phyloP scores from a whole-genome alignment of 2,888 invertebrate species.

The Buathra laborator region DNA sequence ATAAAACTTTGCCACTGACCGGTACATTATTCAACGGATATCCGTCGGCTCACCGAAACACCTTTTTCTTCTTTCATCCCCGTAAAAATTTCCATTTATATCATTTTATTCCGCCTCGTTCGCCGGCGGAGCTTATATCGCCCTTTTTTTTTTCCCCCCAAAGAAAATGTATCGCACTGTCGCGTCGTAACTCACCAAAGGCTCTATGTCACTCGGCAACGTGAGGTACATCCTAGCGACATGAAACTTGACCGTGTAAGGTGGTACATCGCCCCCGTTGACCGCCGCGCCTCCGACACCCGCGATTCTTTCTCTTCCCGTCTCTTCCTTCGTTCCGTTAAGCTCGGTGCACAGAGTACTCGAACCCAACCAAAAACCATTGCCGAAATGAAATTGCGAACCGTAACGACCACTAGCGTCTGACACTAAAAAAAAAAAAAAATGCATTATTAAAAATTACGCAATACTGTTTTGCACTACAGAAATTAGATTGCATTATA shows the following conservation, averaged over 20 bases:
- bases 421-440: slow-evolving; percentile 87
- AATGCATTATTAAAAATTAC: background rate
- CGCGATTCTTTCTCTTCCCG: slow-evolving; percentile 76
- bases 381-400: slow-evolving; percentile 92
- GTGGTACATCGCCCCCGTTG: slow-evolving; percentile 86
- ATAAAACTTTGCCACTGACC: background rate
- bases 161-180: slow-evolving; percentile 38
- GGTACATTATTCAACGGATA: background rate
- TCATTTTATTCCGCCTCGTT: background rate
- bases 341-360: slow-evolving; percentile 89
- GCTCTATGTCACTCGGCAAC: slow-evolving; percentile 86
- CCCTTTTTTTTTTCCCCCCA: background rate
- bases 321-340: slow-evolving; percentile 87
- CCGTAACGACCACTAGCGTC: slow-evolving; percentile 93
- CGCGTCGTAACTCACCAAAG: slow-evolving; percentile 85
- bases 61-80: background rate
- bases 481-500: background rate
- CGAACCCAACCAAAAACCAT: slow-evolving; percentile 94
- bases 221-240: slow-evolving; percentile 88
- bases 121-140: background rate
- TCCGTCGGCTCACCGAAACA: background rate
- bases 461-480: background rate
- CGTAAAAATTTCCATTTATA: background rate
- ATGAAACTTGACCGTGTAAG: slow-evolving; percentile 88
- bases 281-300: slow-evolving; percentile 63